Evolutionary conservation across 2,113 vertebrate species (phyloP).

Genomic region (Pangasianodon hypophthalmus): DNA sequence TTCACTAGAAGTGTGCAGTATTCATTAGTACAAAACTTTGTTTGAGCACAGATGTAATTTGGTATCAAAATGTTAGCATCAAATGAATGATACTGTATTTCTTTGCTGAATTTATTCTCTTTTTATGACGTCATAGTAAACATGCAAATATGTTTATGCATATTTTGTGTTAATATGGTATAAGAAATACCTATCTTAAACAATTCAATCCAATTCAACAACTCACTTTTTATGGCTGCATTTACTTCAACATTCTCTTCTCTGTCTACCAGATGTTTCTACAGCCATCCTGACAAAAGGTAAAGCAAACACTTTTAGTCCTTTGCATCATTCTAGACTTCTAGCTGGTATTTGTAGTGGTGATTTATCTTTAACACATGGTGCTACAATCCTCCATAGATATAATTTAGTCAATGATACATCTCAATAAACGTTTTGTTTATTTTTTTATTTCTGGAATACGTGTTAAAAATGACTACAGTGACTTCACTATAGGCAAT

Average conservation of each 20-base stretch:
- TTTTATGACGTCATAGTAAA: not conserved
- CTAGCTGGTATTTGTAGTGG: not conserved
- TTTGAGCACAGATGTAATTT: not conserved
- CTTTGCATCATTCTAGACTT: conserved; percentile 29
- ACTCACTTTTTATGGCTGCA: not conserved
- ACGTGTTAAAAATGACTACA: not conserved
- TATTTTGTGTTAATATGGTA: not conserved
- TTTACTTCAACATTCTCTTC: not conserved
- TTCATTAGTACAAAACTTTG: not conserved
- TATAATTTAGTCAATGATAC: not conserved
- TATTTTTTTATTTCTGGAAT: not conserved
- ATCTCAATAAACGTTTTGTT: not conserved
- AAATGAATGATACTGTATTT: not conserved
- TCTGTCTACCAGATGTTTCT: conserved; percentile 68
- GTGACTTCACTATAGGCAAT: not conserved
- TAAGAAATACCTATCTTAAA: not conserved
- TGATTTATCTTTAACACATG: conserved; percentile 7
- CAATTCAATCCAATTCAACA: not conserved
- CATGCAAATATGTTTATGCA: not conserved
- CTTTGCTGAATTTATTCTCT: not conserved
- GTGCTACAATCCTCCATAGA: not conserved
- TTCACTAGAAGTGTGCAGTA: not conserved
- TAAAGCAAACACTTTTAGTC: conserved; percentile 39
- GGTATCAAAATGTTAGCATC: not conserved
- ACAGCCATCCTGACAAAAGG: conserved; percentile 74